These are phyloP conservation scores for Diadumene lineata DNA, from an alignment of 92 coral and sea anemone species.

Conservation along the genomic window DNA sequence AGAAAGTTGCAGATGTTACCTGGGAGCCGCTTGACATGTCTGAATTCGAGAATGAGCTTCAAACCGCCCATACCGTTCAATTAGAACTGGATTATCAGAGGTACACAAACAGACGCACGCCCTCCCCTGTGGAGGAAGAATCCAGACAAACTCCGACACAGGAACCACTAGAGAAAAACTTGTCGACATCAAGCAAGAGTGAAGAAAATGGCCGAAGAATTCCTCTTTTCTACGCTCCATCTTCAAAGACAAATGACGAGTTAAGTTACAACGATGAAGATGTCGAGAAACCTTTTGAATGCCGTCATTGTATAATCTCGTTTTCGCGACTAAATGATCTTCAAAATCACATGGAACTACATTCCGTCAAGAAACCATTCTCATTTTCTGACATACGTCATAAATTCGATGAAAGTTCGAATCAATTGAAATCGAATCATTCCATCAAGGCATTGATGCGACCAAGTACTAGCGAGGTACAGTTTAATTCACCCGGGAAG, in stretches of 20 bases:
- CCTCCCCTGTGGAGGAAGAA: conserved; percentile 2
- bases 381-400: conserved; percentile 4
- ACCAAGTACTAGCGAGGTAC: conserved; percentile 8
- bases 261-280: not conserved
- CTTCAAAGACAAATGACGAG: conserved; percentile 2
- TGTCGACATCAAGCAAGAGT: not conserved
- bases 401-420: not conserved
- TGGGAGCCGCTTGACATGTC: conserved; percentile 87
- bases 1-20: conserved; percentile 29
- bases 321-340: conserved; percentile 23
- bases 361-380: conserved; percentile 4
- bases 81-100: conserved; percentile 48
- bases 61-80: conserved; percentile 56
- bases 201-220: not conserved
- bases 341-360: conserved; percentile 16
- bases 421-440: conserved; percentile 6
- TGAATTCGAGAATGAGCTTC: conserved; percentile 58
- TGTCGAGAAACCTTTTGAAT: conserved; percentile 22
- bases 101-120: conserved; percentile 23
- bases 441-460: conserved; percentile 4
- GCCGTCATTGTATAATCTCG: conserved; percentile 16
- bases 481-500: not conserved
- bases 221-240: conserved; percentile 10
- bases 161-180: not conserved
- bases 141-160: not conserved